phyloP scores from a whole-genome alignment of 2,797 vertebrate species.

The Hydrolagus colliei region DNA sequence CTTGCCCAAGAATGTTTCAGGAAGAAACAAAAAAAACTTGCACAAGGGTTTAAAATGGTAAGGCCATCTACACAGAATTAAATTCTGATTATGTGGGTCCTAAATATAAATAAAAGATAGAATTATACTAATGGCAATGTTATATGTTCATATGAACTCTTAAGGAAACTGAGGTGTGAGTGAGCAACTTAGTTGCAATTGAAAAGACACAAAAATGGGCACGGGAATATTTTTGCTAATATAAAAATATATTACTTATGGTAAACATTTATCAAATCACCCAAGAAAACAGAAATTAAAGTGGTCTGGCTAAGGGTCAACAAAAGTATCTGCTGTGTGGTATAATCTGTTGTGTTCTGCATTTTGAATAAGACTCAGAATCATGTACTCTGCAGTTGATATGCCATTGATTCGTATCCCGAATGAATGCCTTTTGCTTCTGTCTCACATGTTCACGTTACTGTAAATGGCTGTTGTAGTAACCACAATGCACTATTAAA shows the following conservation, averaged over 20 bases:
- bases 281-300: constrained; percentile 24
- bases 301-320: constrained; percentile 26
- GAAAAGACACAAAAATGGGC: not conserved
- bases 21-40: not conserved
- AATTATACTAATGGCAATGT: not conserved
- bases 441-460: constrained; percentile 50
- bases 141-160: not conserved
- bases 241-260: not conserved
- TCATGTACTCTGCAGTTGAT: constrained; percentile 47
- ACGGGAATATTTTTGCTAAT: not conserved
- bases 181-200: not conserved
- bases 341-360: constrained; percentile 44
- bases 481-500: constrained; percentile 37
- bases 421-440: constrained; percentile 48
- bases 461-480: constrained; percentile 40
- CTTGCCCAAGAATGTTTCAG: not conserved
- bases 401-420: constrained; percentile 50
- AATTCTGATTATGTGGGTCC: constrained; percentile 25
- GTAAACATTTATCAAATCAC: not conserved
- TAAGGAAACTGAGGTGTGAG: not conserved
- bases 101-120: not conserved
- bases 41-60: constrained; percentile 22
- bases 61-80: not conserved
- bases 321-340: constrained; percentile 31
- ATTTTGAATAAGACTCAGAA: constrained; percentile 65